Conservation (phyloP, 2,888 invertebrate species). For the Nineta flava region DNA sequence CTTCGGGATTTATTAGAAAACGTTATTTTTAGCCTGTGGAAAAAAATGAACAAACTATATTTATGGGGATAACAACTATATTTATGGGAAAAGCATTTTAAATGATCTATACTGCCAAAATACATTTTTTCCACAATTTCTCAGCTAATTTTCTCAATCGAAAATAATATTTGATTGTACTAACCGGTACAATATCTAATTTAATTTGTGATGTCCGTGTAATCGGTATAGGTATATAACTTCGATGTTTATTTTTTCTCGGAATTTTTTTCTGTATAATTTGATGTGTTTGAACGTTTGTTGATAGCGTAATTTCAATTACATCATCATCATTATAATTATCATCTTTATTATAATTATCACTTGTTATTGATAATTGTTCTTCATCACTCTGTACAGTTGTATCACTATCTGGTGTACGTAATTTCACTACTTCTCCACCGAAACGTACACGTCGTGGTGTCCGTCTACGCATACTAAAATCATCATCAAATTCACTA, state of each 20-base stretch:
- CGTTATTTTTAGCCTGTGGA: too few relatives aligned
- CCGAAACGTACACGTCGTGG: slow-evolving; percentile 68
- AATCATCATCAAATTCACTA: slow-evolving; percentile 40
- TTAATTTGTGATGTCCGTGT: slow-evolving; percentile 24
- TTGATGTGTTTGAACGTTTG: slow-evolving; percentile 14
- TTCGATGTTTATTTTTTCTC: slow-evolving; percentile 13
- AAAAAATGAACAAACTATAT: too few relatives aligned
- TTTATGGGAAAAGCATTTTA: too few relatives aligned
- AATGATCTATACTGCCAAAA: too few relatives aligned
- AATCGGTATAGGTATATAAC: slow-evolving; percentile 32
- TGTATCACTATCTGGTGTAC: slow-evolving; percentile 72
- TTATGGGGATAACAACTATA: too few relatives aligned
- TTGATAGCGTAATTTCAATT: slow-evolving; percentile 14
- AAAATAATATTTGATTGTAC: too few relatives aligned
- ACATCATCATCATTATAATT: slow-evolving; percentile 14
- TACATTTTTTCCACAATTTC: too few relatives aligned
- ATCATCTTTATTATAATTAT: slow-evolving; percentile 10
- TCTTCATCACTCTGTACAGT: slow-evolving; percentile 41
- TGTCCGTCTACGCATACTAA: slow-evolving; percentile 31
- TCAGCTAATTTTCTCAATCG: too few relatives aligned
- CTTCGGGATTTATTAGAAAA: too few relatives aligned
- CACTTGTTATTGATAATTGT: slow-evolving; percentile 10
- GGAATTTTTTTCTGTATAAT: background rate
- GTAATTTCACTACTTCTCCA: slow-evolving; percentile 71
- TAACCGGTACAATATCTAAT: slow-evolving; percentile 25